These are phyloP conservation scores for Drosophila pectinifera DNA, from an alignment of 1,140 invertebrate genomes.

Conservation along the genomic window DNA sequence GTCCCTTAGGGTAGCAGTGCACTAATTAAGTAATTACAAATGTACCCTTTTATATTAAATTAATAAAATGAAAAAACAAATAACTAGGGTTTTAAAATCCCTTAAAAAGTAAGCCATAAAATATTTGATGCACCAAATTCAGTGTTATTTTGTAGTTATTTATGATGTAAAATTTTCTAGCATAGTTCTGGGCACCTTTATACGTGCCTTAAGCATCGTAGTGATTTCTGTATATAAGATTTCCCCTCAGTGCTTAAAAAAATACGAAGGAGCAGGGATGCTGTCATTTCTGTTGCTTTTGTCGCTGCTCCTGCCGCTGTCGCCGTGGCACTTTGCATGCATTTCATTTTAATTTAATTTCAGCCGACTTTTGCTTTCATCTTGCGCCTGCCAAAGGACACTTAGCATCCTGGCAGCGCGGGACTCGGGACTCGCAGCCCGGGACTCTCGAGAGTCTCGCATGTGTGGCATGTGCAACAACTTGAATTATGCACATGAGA, in stretches of 20 bases:
- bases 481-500: slow-evolving; percentile 80
- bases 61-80: too few relatives aligned
- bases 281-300: slow-evolving; percentile 34
- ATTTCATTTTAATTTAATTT: slow-evolving; percentile 83
- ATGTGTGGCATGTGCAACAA: slow-evolving; percentile 80
- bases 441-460: slow-evolving; percentile 58
- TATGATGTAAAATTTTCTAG: too few relatives aligned
- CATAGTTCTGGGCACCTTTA: too few relatives aligned
- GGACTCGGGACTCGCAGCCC: slow-evolving; percentile 18
- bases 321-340: slow-evolving; percentile 74
- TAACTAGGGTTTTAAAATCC: too few relatives aligned
- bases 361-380: slow-evolving; percentile 77
- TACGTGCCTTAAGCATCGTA: too few relatives aligned
- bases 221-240: too few relatives aligned
- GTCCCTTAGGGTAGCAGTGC: too few relatives aligned
- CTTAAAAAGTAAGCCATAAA: too few relatives aligned
- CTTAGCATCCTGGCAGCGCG: slow-evolving; percentile 44
- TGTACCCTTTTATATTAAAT: too few relatives aligned
- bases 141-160: too few relatives aligned
- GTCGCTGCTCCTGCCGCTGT: slow-evolving; percentile 5
- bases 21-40: too few relatives aligned
- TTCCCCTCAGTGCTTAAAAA: slow-evolving; percentile 3
- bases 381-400: slow-evolving; percentile 61
- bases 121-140: too few relatives aligned
- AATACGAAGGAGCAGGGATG: slow-evolving; percentile 4